A percentile compares a stretch with the other conserved stretches of the same genome.
Conservation (phyloP, 2,797 vertebrate species). For the Chiroxiphia lanceolata region DNA sequence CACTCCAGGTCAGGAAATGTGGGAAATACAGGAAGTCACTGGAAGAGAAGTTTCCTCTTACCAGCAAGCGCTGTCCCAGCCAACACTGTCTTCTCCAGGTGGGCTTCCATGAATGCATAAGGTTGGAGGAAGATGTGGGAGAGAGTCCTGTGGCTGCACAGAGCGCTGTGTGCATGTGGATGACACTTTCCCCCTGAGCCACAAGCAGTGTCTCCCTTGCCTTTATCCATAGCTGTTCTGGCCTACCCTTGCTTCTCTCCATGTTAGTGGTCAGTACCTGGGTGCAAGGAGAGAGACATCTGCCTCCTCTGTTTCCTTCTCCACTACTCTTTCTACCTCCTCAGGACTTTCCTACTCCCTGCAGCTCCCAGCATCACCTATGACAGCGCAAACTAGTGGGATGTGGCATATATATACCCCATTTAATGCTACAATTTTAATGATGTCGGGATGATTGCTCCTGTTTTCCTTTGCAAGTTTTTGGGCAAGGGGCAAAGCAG, state of each 20-base stretch:
- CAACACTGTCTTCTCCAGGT: background rate
- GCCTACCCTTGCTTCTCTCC: background rate
- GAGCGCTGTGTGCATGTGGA: background rate
- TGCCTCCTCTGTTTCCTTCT: background rate
- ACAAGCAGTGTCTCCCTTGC: background rate
- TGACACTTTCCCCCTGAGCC: background rate
- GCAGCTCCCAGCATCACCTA: background rate
- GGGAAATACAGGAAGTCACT: background rate
- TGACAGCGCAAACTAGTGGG: background rate
- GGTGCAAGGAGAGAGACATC: background rate
- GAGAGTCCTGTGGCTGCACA: background rate
- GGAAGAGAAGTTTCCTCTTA: background rate
- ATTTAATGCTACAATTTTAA: background rate
- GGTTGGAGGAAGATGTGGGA: background rate
- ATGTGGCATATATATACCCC: background rate
- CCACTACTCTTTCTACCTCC: background rate
- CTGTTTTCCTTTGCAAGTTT: background rate
- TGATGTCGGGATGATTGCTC: background rate
- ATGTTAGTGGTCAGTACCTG: background rate
- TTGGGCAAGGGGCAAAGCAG: background rate
- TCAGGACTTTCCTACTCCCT: background rate
- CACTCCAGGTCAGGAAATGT: background rate
- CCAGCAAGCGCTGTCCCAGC: background rate
- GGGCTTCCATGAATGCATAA: background rate
- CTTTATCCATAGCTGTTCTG: background rate